These are phyloP conservation scores for Apeira syringaria DNA, from an alignment of 2,888 invertebrate species.

Conservation along the genomic window DNA sequence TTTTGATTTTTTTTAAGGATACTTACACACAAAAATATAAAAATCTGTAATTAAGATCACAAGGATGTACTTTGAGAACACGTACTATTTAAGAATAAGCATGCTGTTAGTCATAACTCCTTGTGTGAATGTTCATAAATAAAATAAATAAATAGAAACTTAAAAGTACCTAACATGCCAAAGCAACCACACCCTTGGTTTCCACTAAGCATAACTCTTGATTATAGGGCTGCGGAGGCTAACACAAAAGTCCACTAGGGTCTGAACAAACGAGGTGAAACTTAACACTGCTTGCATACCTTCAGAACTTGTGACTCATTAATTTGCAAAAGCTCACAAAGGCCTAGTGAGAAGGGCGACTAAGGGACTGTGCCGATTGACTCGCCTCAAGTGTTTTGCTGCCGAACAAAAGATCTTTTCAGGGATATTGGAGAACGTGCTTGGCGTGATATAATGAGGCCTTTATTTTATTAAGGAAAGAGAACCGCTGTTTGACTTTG, in stretches of 20 bases:
- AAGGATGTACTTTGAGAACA: too few species aligned
- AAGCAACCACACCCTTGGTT: constrained; percentile 4
- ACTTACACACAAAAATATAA: too few species aligned
- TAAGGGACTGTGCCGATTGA: constrained; percentile 63
- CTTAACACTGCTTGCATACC: constrained; percentile 51
- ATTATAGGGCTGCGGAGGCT: constrained; percentile 7
- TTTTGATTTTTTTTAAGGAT: too few species aligned
- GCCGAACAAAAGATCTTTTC: constrained; percentile 75
- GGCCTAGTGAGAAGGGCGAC: constrained; percentile 49
- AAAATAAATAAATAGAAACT: too few species aligned
- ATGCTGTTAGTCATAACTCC: too few species aligned
- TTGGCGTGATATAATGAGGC: constrained; percentile 71
- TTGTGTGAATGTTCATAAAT: too few species aligned
- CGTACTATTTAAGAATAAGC: too few species aligned
- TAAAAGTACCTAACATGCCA: not conserved
- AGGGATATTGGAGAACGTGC: constrained; percentile 62
- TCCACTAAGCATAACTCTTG: constrained; percentile 9
- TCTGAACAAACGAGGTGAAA: constrained; percentile 51
- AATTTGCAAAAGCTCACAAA: constrained; percentile 73
- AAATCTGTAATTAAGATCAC: too few species aligned
- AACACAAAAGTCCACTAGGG: constrained; percentile 29
- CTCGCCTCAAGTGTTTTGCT: constrained; percentile 74
- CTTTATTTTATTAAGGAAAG: constrained; percentile 68
- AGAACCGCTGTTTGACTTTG: constrained; percentile 36
- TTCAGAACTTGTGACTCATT: constrained; percentile 59